A percentile compares a stretch with the other conserved stretches of the same genome.
Conservation (phyloP, 1,140 invertebrate genomes). For the Planococcus citri region DNA sequence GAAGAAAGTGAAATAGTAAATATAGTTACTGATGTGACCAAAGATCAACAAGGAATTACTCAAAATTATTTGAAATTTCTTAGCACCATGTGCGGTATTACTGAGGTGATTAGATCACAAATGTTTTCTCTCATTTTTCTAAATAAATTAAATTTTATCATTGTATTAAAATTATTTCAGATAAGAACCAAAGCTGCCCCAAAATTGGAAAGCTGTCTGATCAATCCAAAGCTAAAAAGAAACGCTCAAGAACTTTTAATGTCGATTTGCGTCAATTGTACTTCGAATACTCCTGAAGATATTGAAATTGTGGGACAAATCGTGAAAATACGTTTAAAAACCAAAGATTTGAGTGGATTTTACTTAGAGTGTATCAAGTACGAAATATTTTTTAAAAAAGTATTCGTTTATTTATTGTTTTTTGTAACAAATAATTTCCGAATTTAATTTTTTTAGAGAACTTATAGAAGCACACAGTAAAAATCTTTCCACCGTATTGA, state of each 20-base stretch:
- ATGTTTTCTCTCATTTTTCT: too few species aligned
- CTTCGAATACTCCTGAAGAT: slow-evolving; percentile 61
- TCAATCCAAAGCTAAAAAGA: slow-evolving; percentile 85
- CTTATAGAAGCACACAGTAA: slow-evolving; percentile 61
- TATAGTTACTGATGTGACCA: slow-evolving; percentile 64
- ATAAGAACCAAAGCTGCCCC: slow-evolving; percentile 68
- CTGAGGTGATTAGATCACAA: slow-evolving; percentile 42
- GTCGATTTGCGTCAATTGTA: slow-evolving; percentile 81
- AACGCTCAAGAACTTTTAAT: slow-evolving; percentile 87
- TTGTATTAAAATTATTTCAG: slow-evolving; percentile 30
- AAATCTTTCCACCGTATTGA: slow-evolving; percentile 74
- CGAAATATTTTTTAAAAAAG: slow-evolving; percentile 28
- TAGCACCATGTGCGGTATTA: slow-evolving; percentile 68
- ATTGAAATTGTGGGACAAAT: slow-evolving; percentile 81
- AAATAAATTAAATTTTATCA: too few species aligned
- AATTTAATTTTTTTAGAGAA: slow-evolving; percentile 42
- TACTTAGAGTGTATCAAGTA: slow-evolving; percentile 74
- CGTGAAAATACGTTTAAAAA: slow-evolving; percentile 83
- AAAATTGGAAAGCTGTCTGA: slow-evolving; percentile 83
- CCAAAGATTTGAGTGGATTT: slow-evolving; percentile 79
- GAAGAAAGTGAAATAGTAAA: slow-evolving; percentile 29
- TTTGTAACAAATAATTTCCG: not conserved
- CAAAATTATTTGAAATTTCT: slow-evolving; percentile 77
- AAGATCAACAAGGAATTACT: slow-evolving; percentile 75
- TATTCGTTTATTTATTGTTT: slow-evolving; percentile 26